These are phyloP conservation scores for Oceanodroma tethys DNA, from an alignment of 2,113 vertebrate genomes.

Conservation along the genomic window DNA sequence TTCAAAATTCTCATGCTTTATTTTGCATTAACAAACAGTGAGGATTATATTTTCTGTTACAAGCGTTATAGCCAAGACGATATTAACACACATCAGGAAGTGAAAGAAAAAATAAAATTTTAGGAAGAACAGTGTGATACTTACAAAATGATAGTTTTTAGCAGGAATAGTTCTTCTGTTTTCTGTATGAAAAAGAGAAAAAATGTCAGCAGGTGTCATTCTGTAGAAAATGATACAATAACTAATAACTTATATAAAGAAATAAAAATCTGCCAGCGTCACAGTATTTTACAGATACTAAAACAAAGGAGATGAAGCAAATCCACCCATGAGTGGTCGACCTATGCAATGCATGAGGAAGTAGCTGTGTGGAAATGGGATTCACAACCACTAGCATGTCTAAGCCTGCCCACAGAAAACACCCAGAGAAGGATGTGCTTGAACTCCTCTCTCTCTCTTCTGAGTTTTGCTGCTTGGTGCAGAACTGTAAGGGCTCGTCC, in stretches of 20 bases:
- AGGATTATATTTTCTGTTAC: background rate
- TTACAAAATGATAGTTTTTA: conserved; percentile 29
- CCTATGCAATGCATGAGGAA: background rate
- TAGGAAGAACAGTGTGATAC: background rate
- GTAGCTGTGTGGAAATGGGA: background rate
- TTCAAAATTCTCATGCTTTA: background rate
- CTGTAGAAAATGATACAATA: background rate
- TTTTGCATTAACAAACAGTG: background rate
- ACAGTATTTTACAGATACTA: background rate
- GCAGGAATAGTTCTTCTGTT: background rate
- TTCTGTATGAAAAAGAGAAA: conserved; percentile 35
- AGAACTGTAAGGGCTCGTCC: background rate
- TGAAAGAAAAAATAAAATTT: background rate
- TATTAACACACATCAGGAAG: background rate
- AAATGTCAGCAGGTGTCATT: background rate
- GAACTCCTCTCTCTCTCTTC: background rate
- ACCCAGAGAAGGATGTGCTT: background rate
- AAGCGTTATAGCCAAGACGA: background rate
- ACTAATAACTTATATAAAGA: background rate
- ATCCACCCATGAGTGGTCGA: background rate
- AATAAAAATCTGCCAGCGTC: background rate
- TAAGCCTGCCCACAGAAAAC: background rate
- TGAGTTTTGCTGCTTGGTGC: background rate
- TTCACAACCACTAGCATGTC: background rate
- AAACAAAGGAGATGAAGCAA: background rate